These are phyloP conservation scores for Pollenia angustigena DNA, from an alignment of 2,888 invertebrate species.

Conservation along the genomic window DNA sequence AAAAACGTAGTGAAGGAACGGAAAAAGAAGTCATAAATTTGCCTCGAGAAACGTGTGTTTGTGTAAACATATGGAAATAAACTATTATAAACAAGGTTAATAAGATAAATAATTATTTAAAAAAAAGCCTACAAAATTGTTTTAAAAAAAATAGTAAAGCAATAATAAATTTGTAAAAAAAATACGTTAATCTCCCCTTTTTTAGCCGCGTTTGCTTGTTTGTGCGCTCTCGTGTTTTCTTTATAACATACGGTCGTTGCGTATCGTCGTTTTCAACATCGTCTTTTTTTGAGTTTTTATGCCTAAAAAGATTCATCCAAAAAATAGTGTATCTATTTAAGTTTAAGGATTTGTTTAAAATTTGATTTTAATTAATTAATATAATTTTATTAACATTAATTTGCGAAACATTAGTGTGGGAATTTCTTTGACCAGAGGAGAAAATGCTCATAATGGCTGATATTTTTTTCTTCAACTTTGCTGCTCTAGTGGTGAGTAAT, in stretches of 20 bases:
- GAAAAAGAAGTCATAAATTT: slow-evolving; percentile 39
- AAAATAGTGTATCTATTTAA: slow-evolving; percentile 25
- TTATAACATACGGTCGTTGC: slow-evolving; percentile 65
- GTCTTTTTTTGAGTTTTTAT: slow-evolving; percentile 34
- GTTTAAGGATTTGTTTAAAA: slow-evolving; percentile 3
- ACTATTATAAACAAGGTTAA: slow-evolving; percentile 13
- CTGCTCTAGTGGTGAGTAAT: slow-evolving; percentile 66
- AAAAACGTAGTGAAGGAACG: slow-evolving; percentile 29
- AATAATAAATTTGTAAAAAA: slow-evolving; percentile 28
- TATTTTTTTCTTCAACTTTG: slow-evolving; percentile 45
- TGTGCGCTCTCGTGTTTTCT: slow-evolving; percentile 64
- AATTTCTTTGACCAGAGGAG: slow-evolving; percentile 14
- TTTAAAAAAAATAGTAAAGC: slow-evolving; percentile 39
- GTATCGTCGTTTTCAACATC: slow-evolving; percentile 65
- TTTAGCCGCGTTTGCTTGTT: slow-evolving; percentile 67
- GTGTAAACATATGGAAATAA: background rate
- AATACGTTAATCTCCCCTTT: slow-evolving; percentile 51
- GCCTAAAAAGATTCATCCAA: slow-evolving; percentile 19
- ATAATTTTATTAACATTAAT: slow-evolving; percentile 28
- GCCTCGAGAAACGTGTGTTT: slow-evolving; percentile 46
- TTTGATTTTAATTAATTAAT: background rate
- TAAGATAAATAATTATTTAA: background rate
- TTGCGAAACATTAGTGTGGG: slow-evolving; percentile 35
- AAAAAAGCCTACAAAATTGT: slow-evolving; percentile 5
- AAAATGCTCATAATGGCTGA: slow-evolving; percentile 57